These are phyloP conservation scores for Drosophila equinoxialis DNA, from an alignment of 1,140 invertebrate species.

Conservation along the genomic window DNA sequence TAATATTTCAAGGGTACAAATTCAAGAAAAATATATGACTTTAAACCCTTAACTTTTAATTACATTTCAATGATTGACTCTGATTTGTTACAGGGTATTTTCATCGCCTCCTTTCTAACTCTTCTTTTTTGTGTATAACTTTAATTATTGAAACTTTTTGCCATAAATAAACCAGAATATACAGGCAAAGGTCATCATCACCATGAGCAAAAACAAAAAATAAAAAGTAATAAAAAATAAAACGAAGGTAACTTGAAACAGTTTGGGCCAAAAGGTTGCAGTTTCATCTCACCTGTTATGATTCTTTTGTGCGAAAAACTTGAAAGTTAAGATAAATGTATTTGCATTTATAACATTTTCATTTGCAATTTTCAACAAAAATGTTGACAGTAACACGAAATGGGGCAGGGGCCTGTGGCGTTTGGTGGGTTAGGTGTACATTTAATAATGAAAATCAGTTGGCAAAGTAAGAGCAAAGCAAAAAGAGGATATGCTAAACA, in stretches of 20 bases:
- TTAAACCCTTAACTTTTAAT: too few relatives aligned
- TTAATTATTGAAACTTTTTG: constrained; percentile 16
- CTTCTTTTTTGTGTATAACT: not conserved
- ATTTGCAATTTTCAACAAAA: constrained; percentile 13
- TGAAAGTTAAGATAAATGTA: constrained; percentile 18
- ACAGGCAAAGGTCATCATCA: constrained; percentile 3
- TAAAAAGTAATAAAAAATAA: not conserved
- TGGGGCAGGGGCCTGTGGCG: not conserved
- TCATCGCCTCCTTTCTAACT: not conserved
- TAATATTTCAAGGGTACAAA: too few relatives aligned
- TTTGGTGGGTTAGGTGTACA: not conserved
- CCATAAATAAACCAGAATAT: constrained; percentile 17
- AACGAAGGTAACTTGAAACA: constrained; percentile 3
- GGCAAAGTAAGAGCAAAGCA: not conserved
- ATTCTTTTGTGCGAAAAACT: constrained; percentile 13
- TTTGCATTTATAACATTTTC: constrained; percentile 19
- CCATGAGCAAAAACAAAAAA: not conserved
- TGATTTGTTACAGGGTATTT: not conserved
- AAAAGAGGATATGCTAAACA: constrained; percentile 4
- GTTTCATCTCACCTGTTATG: constrained; percentile 12
- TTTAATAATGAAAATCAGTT: not conserved
- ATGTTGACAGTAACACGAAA: not conserved
- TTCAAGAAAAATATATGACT: too few relatives aligned
- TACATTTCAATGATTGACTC: too few relatives aligned
- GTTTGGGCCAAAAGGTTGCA: constrained; percentile 15